A percentile compares a stretch with the other conserved stretches of the same genome.
phyloP scores from a whole-genome alignment of 2,797 vertebrate species.

The Sciurus carolinensis region DNA sequence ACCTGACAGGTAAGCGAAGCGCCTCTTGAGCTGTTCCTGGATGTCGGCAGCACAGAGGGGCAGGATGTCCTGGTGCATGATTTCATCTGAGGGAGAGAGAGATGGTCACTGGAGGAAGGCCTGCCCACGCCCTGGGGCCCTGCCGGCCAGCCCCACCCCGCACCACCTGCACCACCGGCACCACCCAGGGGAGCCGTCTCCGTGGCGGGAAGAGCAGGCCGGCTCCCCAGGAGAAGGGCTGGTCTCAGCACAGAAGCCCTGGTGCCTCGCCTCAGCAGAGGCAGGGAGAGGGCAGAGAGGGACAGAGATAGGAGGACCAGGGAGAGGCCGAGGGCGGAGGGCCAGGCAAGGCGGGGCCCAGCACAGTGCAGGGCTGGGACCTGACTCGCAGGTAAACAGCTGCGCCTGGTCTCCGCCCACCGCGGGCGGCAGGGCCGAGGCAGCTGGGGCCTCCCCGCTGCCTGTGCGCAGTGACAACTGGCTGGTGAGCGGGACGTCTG shows the following conservation, averaged over 20 bases:
- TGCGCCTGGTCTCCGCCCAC: background rate
- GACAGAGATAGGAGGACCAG: background rate
- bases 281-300: no score
- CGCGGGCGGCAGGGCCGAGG: background rate
- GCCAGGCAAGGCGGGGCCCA: background rate
- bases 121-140: background rate
- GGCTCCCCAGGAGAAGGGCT: background rate
- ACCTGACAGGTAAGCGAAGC: conserved; percentile 98
- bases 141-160: background rate
- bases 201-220: conserved; percentile 1
- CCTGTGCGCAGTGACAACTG: background rate
- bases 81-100: conserved; percentile 93
- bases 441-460: background rate
- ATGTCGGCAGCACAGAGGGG: conserved; percentile 96
- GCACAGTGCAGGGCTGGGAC: background rate
- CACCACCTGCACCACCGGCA: background rate
- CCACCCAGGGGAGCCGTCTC: accelerated
- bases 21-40: conserved; percentile 95
- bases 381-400: background rate
- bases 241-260: background rate
- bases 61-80: conserved; percentile 97
- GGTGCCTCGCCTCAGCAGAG: background rate
- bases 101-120: conserved; percentile 60
- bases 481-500: background rate
- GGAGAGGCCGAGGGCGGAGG: no score